phyloP scores from a whole-genome alignment of 1,140 invertebrate genomes.

The Chironomus tepperi region DNA sequence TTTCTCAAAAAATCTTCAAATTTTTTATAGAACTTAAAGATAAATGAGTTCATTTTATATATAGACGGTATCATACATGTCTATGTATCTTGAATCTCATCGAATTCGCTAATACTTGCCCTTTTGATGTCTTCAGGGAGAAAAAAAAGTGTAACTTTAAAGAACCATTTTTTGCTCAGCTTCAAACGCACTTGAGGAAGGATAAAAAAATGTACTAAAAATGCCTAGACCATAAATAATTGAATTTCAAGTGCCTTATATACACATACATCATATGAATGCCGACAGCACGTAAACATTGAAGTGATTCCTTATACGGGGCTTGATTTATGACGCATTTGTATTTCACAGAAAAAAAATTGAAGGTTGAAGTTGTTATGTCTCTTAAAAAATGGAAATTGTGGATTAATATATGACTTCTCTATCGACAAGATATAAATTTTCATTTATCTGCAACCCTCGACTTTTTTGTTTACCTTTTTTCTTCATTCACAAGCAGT shows the following conservation, averaged over 20 bases:
- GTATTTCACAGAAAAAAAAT: not conserved
- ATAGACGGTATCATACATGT: too few species aligned
- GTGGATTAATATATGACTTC: constrained; percentile 9
- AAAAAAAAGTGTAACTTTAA: too few species aligned
- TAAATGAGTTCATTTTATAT: too few species aligned
- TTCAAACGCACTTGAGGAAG: not conserved
- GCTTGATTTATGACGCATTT: not conserved
- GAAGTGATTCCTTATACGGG: constrained; percentile 16
- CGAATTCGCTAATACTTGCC: too few species aligned
- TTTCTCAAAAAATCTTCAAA: too few species aligned
- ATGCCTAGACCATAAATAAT: constrained; percentile 24
- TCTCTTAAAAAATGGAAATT: not conserved
- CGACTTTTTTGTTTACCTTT: constrained; percentile 34
- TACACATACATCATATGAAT: not conserved
- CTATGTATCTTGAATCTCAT: too few species aligned
- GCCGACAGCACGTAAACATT: constrained; percentile 8
- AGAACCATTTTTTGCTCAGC: not conserved
- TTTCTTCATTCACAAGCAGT: too few species aligned
- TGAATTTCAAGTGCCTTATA: constrained; percentile 25
- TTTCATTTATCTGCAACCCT: constrained; percentile 22
- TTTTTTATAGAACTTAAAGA: too few species aligned
- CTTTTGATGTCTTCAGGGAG: too few species aligned
- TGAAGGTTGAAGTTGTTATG: constrained; percentile 23
- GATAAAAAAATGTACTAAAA: not conserved
- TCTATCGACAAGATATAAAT: constrained; percentile 26